Percentiles rank a stretch among this genome's conserved stretches.
These are phyloP conservation scores for Pleuronectes platessa DNA, from an alignment of 2,113 vertebrate genomes.

Conservation along the genomic window DNA sequence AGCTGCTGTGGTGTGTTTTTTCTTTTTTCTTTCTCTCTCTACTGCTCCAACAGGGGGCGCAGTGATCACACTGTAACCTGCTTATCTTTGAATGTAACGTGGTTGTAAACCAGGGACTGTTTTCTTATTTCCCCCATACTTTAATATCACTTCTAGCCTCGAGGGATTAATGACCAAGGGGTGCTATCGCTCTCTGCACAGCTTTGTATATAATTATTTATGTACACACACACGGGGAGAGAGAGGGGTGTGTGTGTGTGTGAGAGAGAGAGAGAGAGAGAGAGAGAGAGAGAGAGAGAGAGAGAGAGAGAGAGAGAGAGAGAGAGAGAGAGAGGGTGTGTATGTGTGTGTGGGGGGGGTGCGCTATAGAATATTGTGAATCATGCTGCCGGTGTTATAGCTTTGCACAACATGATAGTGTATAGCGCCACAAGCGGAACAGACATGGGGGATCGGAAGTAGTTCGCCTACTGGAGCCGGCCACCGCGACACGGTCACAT, in stretches of 20 bases:
- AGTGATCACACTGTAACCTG: slow-evolving; percentile 19
- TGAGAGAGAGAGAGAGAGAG: slow-evolving; percentile 14
- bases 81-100: not conserved
- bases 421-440: not conserved
- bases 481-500: slow-evolving; percentile 1
- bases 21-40: no score
- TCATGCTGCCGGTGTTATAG: slow-evolving; percentile 30
- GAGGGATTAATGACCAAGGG: not conserved
- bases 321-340: not conserved
- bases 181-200: not conserved
- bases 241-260: not conserved
- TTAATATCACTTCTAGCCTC: not conserved
- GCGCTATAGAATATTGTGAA: slow-evolving; percentile 15
- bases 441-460: not conserved
- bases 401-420: slow-evolving; percentile 25
- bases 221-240: not conserved
- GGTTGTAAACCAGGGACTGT: not conserved
- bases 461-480: slow-evolving; percentile 26
- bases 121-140: not conserved
- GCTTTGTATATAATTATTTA: not conserved
- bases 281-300: slow-evolving; percentile 4
- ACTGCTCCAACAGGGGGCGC: slow-evolving; percentile 66
- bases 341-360: not conserved
- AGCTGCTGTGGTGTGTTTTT: slow-evolving; percentile 21
- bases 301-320: not conserved